Percentiles rank a stretch among this genome's conserved stretches.
Evolutionary conservation across 2,113 vertebrate genomes (phyloP).

Genomic region (Narcine bancroftii): DNA sequence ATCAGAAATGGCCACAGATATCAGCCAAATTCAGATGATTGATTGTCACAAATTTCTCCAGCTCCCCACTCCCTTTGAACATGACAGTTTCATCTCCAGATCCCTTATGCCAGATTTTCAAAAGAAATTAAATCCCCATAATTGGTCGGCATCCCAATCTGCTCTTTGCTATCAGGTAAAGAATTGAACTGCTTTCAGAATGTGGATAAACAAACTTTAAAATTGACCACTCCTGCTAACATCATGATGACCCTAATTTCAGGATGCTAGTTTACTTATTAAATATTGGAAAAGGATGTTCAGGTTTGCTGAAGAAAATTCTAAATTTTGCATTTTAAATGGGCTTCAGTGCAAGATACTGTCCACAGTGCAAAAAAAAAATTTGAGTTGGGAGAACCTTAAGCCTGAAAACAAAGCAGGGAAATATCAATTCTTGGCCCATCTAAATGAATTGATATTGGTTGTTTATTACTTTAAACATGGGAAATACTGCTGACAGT

Average conservation of each 20-base stretch:
- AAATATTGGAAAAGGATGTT: background rate
- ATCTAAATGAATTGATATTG: background rate
- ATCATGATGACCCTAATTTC: background rate
- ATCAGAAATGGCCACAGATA: background rate
- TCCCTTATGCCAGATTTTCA: background rate
- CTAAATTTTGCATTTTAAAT: background rate
- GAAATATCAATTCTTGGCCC: background rate
- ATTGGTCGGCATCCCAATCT: background rate
- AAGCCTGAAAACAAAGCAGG: background rate
- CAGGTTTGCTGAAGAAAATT: background rate
- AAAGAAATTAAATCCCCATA: background rate
- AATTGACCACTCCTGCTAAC: background rate
- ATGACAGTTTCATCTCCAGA: background rate
- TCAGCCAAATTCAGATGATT: background rate
- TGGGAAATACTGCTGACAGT: background rate
- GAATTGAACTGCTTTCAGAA: background rate
- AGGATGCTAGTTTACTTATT: background rate
- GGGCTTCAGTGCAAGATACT: background rate
- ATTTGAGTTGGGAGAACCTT: background rate
- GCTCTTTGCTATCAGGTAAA: background rate
- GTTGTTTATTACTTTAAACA: background rate
- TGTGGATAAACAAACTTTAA: background rate
- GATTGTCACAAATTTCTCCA: background rate
- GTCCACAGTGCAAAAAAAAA: background rate
- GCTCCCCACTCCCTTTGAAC: background rate